Percentiles rank a stretch among this genome's conserved stretches.
These are phyloP conservation scores for Cephus rjabovi DNA, from an alignment of 2,888 invertebrate genomes.

Conservation along the genomic window DNA sequence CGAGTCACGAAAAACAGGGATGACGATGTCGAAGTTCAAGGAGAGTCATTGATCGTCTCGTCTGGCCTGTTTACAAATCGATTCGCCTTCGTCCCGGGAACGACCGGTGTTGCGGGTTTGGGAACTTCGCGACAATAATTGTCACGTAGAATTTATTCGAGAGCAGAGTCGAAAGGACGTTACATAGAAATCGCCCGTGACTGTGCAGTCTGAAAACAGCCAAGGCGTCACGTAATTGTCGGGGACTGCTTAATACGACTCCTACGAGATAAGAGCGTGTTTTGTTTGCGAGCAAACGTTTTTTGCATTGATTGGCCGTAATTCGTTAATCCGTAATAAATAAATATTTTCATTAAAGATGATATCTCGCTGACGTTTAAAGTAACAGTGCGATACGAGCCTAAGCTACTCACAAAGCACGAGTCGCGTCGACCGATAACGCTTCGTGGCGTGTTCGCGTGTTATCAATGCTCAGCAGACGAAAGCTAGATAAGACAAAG, in stretches of 20 bases:
- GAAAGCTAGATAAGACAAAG: not conserved
- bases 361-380: not conserved
- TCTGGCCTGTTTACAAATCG: slow-evolving; percentile 22
- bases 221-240: no score
- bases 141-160: not conserved
- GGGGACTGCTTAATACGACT: no score
- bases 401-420: not conserved
- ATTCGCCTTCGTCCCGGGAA: slow-evolving; percentile 7
- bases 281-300: no score
- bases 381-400: not conserved
- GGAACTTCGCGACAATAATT: not conserved
- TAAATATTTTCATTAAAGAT: not conserved
- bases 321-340: not conserved
- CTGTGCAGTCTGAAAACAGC: no score
- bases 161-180: not conserved
- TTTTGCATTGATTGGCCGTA: not conserved
- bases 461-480: not conserved
- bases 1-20: not conserved
- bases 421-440: not conserved
- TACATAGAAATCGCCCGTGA: not conserved
- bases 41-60: slow-evolving; percentile 31
- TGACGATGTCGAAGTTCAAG: slow-evolving; percentile 24
- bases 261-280: no score
- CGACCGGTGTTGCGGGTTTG: not conserved
- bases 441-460: not conserved